phyloP scores from a whole-genome alignment of 1,140 invertebrate genomes.

The Paralvinella palmiformis region DNA sequence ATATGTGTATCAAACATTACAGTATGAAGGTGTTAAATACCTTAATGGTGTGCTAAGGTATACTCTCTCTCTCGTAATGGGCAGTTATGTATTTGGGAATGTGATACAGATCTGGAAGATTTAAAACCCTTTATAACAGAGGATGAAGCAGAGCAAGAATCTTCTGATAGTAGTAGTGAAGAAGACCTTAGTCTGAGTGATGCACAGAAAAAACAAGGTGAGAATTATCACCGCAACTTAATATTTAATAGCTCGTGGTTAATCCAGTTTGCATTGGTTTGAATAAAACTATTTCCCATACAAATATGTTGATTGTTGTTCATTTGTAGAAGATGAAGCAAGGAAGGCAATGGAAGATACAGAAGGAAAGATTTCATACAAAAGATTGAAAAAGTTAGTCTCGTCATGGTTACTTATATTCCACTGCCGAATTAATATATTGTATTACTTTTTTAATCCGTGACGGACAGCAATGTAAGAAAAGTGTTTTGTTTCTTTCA shows the following conservation, averaged over 20 bases:
- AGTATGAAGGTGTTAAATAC: too few relatives aligned
- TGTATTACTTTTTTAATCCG: not conserved
- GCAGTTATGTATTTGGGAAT: conserved; percentile 80
- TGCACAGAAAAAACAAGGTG: not conserved
- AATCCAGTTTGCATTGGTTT: conserved; percentile 7
- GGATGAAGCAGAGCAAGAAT: conserved; percentile 48
- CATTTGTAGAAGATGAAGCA: not conserved
- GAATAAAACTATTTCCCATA: not conserved
- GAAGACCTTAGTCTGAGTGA: conserved; percentile 30
- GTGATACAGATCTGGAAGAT: conserved; percentile 64
- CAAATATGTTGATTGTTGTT: not conserved
- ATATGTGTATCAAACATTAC: too few relatives aligned
- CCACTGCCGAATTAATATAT: not conserved
- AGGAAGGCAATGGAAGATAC: not conserved
- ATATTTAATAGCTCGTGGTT: not conserved
- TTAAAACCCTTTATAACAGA: conserved; percentile 47
- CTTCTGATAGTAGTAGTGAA: conserved; percentile 44
- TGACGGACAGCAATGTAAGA: not conserved
- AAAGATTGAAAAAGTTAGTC: conserved; percentile 21
- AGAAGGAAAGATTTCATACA: conserved; percentile 19
- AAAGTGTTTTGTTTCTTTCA: conserved; percentile 12
- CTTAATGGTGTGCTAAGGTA: too few relatives aligned
- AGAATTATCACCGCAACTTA: not conserved
- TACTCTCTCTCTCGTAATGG: conserved; percentile 57
- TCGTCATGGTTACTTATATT: not conserved